Evolutionary conservation across 2,113 vertebrate genomes (phyloP).

Genomic region (Felis chaus): DNA sequence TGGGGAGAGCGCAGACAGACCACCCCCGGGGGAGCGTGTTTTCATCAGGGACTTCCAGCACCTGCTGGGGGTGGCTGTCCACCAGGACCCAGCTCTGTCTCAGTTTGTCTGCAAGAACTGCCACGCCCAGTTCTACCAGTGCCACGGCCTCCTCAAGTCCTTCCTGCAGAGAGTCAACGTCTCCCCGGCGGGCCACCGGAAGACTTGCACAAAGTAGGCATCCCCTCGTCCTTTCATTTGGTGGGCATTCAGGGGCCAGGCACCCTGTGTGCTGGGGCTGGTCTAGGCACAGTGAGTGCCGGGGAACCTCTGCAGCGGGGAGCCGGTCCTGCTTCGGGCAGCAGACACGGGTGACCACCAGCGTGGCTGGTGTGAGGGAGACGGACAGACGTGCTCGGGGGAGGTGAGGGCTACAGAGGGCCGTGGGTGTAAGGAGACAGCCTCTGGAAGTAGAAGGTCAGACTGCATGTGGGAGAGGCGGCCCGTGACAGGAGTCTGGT

Average conservation of each 20-base stretch:
- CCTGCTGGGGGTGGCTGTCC: conserved; percentile 91
- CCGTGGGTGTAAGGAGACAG: not conserved
- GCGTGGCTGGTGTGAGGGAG: not conserved
- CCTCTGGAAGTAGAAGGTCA: not conserved
- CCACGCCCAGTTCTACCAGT: conserved; percentile 96
- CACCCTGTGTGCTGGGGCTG: not conserved
- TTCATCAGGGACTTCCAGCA: conserved; percentile 95
- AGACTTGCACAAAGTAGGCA: conserved; percentile 83
- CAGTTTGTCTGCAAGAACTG: conserved; percentile 96
- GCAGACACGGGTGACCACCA: not conserved
- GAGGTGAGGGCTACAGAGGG: not conserved
- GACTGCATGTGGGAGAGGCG: no score
- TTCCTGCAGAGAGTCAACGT: conserved; percentile 95
- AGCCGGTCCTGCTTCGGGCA: accelerated
- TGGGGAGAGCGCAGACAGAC: conserved; percentile 80
- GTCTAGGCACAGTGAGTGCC: not conserved
- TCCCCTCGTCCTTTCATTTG: not conserved
- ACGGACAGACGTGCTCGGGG: not conserved
- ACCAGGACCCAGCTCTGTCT: conserved; percentile 89
- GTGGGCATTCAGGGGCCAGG: not conserved
- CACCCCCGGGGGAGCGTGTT: conserved; percentile 83
- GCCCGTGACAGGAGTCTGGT: not conserved
- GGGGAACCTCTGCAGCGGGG: not conserved
- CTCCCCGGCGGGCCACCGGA: conserved; percentile 80
- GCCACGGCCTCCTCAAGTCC: conserved; percentile 90